Evolutionary conservation across 2,113 vertebrate species (phyloP), one percentile per base, ranked within the genome.

Genomic region (Hoplias malabaricus): DNA sequence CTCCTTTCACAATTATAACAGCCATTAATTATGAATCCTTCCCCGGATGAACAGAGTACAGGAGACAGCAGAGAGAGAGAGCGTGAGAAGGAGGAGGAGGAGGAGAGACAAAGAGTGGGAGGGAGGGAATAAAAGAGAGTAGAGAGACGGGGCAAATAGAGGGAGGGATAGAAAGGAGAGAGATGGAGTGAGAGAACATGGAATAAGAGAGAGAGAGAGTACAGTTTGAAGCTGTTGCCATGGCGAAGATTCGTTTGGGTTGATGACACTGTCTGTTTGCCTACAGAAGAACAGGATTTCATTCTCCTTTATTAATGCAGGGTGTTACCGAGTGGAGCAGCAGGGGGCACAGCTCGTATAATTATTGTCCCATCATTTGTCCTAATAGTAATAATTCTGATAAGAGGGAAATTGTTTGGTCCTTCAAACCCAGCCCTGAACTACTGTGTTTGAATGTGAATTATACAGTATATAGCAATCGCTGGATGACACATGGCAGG

Each of bases 21-120:
- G 77, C 77, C 86, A 91, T 91, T 90, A 89, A 92, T 91, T 90
- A 91, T 89, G 87, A 88, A 91, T 90, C 83, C 53, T 81, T 80
- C 78, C 84, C 84, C 59, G 79, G 83, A 89, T 87, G 89, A 88
- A 50, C 76, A 12, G 79, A 80, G 80, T 76, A 3, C 38, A 82
- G 63, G 85, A 77, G 75, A 38, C 71, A 33, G 83, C 69, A 73
- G 62, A 73, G 36, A 42, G 53, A 56, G 53, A 56, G 53, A 56
- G 25, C 57, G 16, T 2, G 36, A 21, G 29, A 19, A 14, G 53
- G 27, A 11, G 29, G 34, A 40, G 50, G 56, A 59, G 13, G 34
- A 27, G 50, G 5, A 78, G 29, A 59, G 27, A 36, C 25, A 70
- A 38, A 25, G 40, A 63, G 54, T 48, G 59, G 50, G 56, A 59